phyloP scores from a whole-genome alignment of 1,140 invertebrate genomes.

The Agrilus planipennis region DNA sequence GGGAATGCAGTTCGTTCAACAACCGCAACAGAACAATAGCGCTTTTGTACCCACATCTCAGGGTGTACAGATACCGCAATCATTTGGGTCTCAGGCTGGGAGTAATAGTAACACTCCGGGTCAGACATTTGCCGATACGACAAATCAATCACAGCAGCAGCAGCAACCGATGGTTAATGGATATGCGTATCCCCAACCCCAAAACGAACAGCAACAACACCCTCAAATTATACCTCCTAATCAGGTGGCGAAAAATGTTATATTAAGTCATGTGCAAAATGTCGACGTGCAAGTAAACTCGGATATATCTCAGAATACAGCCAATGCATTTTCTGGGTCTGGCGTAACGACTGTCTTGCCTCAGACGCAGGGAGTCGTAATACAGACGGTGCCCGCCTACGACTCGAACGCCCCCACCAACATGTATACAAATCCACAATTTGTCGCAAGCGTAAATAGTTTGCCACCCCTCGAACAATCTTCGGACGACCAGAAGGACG shows the following conservation, averaged over 20 bases:
- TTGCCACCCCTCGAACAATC: constrained; percentile 21
- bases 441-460: constrained; percentile 24
- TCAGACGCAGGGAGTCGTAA: too few relatives aligned
- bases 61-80: constrained; percentile 25
- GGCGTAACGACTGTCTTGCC: too few relatives aligned
- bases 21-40: constrained; percentile 27
- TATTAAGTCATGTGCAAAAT: constrained; percentile 19
- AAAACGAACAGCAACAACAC: constrained; percentile 15
- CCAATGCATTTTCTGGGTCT: too few relatives aligned
- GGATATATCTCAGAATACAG: too few relatives aligned
- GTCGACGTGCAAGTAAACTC: neutral
- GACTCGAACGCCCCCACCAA: constrained; percentile 19
- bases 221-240: constrained; percentile 19
- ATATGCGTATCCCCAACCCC: constrained; percentile 22
- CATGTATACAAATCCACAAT: constrained; percentile 29
- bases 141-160: neutral
- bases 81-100: too few relatives aligned
- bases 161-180: constrained; percentile 29
- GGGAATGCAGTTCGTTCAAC: constrained; percentile 30
- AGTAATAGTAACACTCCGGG: constrained; percentile 25
- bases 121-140: constrained; percentile 17
- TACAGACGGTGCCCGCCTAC: too few relatives aligned
- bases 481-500: constrained; percentile 7
- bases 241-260: constrained; percentile 28
- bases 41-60: constrained; percentile 31